A percentile compares a stretch with the other conserved stretches of the same genome.
Evolutionary conservation across 2,888 invertebrate genomes (phyloP).

Genomic region (Nowickia ferox): DNA sequence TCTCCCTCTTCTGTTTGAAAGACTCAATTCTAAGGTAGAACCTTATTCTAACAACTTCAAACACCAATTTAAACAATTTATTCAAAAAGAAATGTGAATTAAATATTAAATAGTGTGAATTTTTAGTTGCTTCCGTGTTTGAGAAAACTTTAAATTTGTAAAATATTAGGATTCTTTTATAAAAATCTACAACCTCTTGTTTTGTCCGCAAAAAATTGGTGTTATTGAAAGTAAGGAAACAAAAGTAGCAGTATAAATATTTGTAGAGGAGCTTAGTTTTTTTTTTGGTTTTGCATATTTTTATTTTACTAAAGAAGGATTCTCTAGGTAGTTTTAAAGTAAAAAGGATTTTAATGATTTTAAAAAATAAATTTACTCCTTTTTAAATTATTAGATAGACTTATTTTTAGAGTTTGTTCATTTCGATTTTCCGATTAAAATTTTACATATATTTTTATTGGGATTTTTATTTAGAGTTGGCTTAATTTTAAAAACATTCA

Average conservation of each 20-base stretch:
- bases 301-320: constrained; percentile 58
- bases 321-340: constrained; percentile 62
- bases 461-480: constrained; percentile 24
- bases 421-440: constrained; percentile 59
- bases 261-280: constrained; percentile 18
- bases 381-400: constrained; percentile 32
- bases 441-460: constrained; percentile 62
- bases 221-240: constrained; percentile 73
- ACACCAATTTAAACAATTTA: constrained; percentile 11
- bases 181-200: constrained; percentile 71
- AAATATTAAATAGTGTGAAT: background rate
- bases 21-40: background rate
- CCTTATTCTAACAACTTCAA: background rate
- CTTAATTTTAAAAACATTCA: constrained; percentile 66
- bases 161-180: constrained; percentile 63
- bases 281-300: constrained; percentile 66
- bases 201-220: constrained; percentile 65
- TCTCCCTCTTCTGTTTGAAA: background rate
- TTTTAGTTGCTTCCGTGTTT: constrained; percentile 1
- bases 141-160: constrained; percentile 42
- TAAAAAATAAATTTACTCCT: constrained; percentile 63
- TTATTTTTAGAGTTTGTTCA: constrained; percentile 42
- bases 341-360: constrained; percentile 45
- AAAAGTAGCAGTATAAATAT: constrained; percentile 40
- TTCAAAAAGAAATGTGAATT: background rate